A percentile compares a stretch with the other conserved stretches of the same genome.
Conservation (phyloP, 2,113 vertebrate species). For the Neodon shergylaensis region DNA sequence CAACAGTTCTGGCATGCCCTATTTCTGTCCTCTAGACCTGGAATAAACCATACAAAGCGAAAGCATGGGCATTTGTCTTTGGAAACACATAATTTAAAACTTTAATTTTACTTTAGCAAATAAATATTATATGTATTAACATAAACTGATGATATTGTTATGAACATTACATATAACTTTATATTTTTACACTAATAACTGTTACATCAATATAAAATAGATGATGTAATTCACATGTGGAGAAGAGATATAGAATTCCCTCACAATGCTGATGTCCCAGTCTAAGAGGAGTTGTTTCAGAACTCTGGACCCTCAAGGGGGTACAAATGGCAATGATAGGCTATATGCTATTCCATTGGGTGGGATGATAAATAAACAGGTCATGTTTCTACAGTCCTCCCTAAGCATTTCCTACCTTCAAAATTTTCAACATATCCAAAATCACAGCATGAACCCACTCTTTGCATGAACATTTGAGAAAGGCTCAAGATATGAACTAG, state of each 20-base stretch:
- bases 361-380: fast-evolving
- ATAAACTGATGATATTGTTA: background rate
- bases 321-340: background rate
- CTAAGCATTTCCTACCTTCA: background rate
- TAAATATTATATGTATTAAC: constrained; percentile 2
- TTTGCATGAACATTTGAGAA: background rate
- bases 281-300: background rate
- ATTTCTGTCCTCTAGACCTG: constrained; percentile 58
- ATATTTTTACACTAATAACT: background rate
- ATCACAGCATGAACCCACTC: background rate
- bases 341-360: fast-evolving
- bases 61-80: background rate
- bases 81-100: constrained; percentile 19
- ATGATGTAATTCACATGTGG: background rate
- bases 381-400: too few relatives aligned
- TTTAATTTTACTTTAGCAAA: background rate
- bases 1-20: constrained; percentile 55
- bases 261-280: background rate
- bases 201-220: background rate
- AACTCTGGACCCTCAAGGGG: background rate
- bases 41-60: constrained; percentile 53
- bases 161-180: constrained; percentile 25
- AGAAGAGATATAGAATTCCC: too few relatives aligned
- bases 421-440: background rate
- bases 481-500: too few relatives aligned